A percentile compares a stretch with the other conserved stretches of the same genome.
phyloP scores from a whole-genome alignment of 2,113 vertebrate genomes.

The Carollia perspicillata region DNA sequence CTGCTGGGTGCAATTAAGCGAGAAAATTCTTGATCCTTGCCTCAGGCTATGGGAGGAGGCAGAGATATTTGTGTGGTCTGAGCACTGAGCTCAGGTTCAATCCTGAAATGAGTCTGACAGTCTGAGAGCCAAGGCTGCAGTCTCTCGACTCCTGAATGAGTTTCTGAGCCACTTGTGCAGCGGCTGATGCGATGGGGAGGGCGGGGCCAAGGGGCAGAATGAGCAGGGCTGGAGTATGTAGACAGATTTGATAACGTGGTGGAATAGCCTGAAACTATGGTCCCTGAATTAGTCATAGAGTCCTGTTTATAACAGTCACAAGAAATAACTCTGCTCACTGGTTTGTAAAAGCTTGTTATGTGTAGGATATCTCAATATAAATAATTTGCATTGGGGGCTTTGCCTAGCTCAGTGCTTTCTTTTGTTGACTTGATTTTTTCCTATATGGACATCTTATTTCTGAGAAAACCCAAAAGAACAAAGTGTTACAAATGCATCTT shows the following conservation, averaged over 20 bases:
- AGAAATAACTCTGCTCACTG: constrained; percentile 26
- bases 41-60: background rate
- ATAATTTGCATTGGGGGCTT: constrained; percentile 45
- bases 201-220: background rate
- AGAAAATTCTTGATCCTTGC: constrained; percentile 65
- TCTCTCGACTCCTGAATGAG: background rate
- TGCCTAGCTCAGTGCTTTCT: constrained; percentile 20
- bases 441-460: constrained; percentile 12
- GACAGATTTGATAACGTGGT: background rate
- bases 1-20: constrained; percentile 62
- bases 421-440: constrained; percentile 53
- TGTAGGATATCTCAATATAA: constrained; percentile 29
- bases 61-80: constrained; percentile 56
- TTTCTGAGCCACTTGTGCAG: background rate
- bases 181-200: background rate
- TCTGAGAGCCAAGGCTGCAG: background rate
- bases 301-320: constrained; percentile 16
- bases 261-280: background rate
- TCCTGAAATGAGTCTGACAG: constrained; percentile 30
- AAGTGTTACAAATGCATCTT: constrained; percentile 5
- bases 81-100: background rate
- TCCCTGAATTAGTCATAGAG: constrained; percentile 39
- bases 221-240: background rate
- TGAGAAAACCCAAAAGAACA: constrained; percentile 38
- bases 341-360: constrained; percentile 41